Base-by-base conservation (phyloP, 2,113 vertebrate species). In the Solea senegalensis region DNA sequence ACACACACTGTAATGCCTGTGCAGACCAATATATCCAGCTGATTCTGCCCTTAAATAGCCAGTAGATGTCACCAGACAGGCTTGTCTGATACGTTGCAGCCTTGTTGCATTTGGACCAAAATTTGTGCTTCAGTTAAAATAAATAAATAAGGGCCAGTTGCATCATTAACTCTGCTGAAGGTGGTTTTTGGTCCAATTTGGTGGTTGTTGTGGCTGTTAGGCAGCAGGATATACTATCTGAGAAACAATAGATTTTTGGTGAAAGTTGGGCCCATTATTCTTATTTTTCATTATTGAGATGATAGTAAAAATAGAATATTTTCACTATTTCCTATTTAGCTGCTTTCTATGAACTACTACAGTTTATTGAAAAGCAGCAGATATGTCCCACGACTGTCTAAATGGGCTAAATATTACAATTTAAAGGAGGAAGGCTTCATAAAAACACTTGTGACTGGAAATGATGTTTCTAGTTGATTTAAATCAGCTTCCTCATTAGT, bases 41-140 rank as follows among this genome's bases (percentile, higher is more conserved):
- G 63, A 28, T 52, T 67, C 45, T 58, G 34, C 69, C 55, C 69
- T 61, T 63, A 72, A 71, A 72, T 77, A 74, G 72, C 72, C 41
- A 57, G 40, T 50, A 34, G 60, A 65, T 80, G 81, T 69, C 81
- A 75, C 40, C 45, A 28, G 11, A 67, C 69, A 3, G 53, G 44
- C 67, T 6, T 14, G 46, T 77, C 64, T 56, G 54, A 56, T 55
- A 12, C 45, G 75, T 57, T 68, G 64, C 54, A 45, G 69, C 44
- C 48, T 9, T 55, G 55, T 41, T 66, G 64, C n/a, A 48, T 60
- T 64, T 21, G 69, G 58, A 67, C 5, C 27, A 60, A 26, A 49
- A 60, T 56, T 71, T 67, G 52, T 26, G 59, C 45, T 72, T 48
- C 21, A 73, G n/a, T 72, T 66, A 71, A 53, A 44, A 12, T 46